Percentiles rank a stretch among this genome's conserved stretches.
Conservation (phyloP, 2,113 vertebrate species). For the Callopanchax toddi region DNA sequence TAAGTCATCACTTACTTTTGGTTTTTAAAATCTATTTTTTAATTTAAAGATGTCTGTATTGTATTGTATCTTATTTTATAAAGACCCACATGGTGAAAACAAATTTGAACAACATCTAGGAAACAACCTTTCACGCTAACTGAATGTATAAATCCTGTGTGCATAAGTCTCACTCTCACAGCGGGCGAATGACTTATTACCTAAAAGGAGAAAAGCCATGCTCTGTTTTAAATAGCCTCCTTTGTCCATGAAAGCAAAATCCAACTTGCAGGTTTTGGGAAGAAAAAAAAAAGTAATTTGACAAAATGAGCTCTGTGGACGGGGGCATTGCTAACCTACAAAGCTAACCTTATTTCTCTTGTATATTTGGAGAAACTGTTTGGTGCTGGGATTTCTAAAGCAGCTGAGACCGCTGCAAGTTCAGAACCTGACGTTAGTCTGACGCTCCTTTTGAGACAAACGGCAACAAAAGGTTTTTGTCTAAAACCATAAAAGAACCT, state of each 20-base stretch:
- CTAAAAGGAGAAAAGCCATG: background rate
- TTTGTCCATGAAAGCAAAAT: slow-evolving; percentile 22
- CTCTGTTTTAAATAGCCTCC: slow-evolving; percentile 8
- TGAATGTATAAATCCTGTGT: background rate
- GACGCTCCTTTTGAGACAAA: slow-evolving; percentile 28
- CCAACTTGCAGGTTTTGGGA: background rate
- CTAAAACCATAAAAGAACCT: too few relatives aligned
- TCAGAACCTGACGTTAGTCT: slow-evolving; percentile 15
- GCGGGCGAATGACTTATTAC: slow-evolving; percentile 8
- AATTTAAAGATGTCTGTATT: background rate
- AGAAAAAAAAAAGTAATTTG: slow-evolving; percentile 11
- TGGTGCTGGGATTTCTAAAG: slow-evolving; percentile 32
- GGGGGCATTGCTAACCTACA: slow-evolving; percentile 30
- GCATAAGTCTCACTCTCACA: background rate
- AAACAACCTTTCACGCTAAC: background rate
- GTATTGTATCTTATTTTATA: too few relatives aligned
- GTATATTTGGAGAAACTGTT: slow-evolving; percentile 38
- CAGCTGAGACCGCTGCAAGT: slow-evolving; percentile 25
- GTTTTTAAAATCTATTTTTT: background rate
- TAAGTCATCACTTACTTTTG: background rate
- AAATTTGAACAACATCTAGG: background rate
- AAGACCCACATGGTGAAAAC: rapidly evolving
- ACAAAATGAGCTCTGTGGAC: slow-evolving; percentile 16
- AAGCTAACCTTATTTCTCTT: slow-evolving; percentile 53
- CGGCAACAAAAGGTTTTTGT: too few relatives aligned